phyloP scores from a whole-genome alignment of 2,888 invertebrate genomes.

The Lochmaea capreae region DNA sequence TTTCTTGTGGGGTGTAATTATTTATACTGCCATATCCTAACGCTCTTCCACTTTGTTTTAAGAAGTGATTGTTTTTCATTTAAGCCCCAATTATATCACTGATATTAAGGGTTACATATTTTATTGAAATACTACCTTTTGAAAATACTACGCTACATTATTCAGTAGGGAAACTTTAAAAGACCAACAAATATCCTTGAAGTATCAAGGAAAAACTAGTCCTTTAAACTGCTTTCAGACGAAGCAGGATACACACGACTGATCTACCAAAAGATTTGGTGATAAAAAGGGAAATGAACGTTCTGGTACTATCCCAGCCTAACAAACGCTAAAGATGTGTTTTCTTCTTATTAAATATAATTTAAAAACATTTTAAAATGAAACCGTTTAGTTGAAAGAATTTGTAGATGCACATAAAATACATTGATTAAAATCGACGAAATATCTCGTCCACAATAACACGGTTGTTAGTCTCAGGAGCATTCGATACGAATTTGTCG shows the following conservation, averaged over 20 bases:
- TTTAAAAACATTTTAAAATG: neutral
- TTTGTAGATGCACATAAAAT: neutral
- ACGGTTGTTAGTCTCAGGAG: constrained; percentile 36
- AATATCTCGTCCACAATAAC: constrained; percentile 33
- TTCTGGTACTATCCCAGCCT: too few relatives aligned
- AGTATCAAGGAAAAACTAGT: too few relatives aligned
- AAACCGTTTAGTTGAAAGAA: neutral
- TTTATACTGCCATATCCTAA: neutral
- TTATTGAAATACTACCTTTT: too few relatives aligned
- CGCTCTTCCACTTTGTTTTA: neutral
- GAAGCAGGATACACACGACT: too few relatives aligned
- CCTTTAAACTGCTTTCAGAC: too few relatives aligned
- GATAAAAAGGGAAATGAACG: too few relatives aligned
- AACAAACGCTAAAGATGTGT: too few relatives aligned
- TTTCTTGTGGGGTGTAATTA: neutral
- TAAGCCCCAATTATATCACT: neutral
- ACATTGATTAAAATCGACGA: constrained; percentile 35
- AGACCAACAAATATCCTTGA: too few relatives aligned
- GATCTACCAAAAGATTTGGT: too few relatives aligned
- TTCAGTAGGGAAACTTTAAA: too few relatives aligned
- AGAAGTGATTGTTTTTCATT: neutral
- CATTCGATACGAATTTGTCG: constrained; percentile 39
- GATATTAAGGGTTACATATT: neutral
- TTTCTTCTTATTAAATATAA: too few relatives aligned
- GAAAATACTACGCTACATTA: too few relatives aligned